Conservation (phyloP, 2,797 vertebrate genomes). For the Mormyrus hasselquistii region DNA sequence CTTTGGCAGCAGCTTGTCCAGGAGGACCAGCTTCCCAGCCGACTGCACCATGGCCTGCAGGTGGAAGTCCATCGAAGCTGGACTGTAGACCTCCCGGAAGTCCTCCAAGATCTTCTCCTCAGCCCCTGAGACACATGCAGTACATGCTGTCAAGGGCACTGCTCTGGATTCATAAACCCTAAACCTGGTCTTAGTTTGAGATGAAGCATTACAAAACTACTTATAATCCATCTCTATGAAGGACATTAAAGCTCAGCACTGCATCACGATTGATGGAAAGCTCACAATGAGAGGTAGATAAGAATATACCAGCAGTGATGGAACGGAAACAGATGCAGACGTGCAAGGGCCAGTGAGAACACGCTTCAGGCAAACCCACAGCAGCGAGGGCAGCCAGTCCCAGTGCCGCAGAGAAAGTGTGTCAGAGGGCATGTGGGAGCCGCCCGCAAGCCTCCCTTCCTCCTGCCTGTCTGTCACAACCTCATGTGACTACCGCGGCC, state of each 20-base stretch:
- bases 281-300: background rate
- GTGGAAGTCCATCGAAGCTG: conserved; percentile 82
- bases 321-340: background rate
- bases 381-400: background rate
- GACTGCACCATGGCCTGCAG: conserved; percentile 99
- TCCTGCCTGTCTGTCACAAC: background rate
- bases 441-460: background rate
- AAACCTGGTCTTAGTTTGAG: background rate
- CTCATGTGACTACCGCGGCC: background rate
- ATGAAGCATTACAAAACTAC: background rate
- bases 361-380: background rate
- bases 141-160: background rate
- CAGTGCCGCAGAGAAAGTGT: background rate
- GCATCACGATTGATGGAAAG: background rate
- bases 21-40: conserved; percentile 94
- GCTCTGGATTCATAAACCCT: background rate
- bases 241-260: background rate
- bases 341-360: background rate
- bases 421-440: background rate
- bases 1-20: conserved; percentile 96
- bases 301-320: background rate
- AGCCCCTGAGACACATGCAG: conserved; percentile 66
- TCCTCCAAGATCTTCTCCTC: conserved; percentile 98
- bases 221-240: background rate
- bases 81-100: conserved; percentile 85